Base-by-base conservation (phyloP, 1,140 invertebrate species). In the Thalassaphorura encarpata region DNA sequence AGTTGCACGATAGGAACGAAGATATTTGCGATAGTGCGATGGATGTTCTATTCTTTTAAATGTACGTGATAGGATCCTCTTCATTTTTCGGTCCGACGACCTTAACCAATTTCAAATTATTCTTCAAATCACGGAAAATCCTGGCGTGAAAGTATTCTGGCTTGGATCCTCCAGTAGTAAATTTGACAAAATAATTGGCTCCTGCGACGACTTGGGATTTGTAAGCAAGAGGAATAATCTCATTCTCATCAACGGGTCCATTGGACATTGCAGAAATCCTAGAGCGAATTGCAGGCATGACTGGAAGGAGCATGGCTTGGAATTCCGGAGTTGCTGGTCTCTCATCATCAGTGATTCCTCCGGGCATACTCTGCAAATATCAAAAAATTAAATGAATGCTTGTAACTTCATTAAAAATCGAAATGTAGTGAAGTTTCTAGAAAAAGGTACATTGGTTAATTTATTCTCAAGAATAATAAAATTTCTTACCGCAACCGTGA, bases 141-240 rank as follows among this genome's bases (percentile, higher is more conserved):
- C 36, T 39, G 11, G 39, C 50, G 29, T 52, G 33, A 21, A 41
- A 41, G 23, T 52, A 41, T 4, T 18, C 16, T 19, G 18, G 19
- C 5, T 41, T 23, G 8, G 27, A 13, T 4, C 21, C 18, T 31
- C 21, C 16, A 24, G 33, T 5, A 15, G 11, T 5, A 21, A 23
- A 40, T 52, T 41, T 39, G 13, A 52, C 50, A 52, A 41, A 52
- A 27, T 52, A 52, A 31, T 52, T 52, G 23, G 24, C 50, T 41
- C 50, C 50, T 23, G 50, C 31, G 13, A 52, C 50, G 16, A 52
- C 36, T 41, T 52, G 50, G 3, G 36, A 41, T 28, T 52, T 52
- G 36, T 52, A 52, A 13, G 31, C 39, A 3, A 52, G 15, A 40
- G 50, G 48, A 19, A 24, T 24, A 11, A 39, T 8, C 13, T 4